Conservation (phyloP, 92 coral and sea anemone species). For the Isaurus tuberculatus region DNA sequence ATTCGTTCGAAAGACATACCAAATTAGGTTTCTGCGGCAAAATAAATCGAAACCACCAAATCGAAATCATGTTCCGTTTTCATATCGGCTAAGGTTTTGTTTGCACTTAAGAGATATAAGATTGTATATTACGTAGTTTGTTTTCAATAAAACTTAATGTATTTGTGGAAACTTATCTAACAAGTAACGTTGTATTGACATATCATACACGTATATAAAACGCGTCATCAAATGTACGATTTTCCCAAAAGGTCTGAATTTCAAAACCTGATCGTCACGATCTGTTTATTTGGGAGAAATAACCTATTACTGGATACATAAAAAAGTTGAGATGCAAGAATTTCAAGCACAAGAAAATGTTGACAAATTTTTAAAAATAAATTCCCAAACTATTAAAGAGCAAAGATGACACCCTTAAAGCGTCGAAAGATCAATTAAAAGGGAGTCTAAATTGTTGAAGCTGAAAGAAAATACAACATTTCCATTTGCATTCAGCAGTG, state of each 20-base stretch:
- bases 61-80: too few relatives aligned
- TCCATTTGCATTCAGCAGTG: not conserved
- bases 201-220: too few relatives aligned
- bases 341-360: not conserved
- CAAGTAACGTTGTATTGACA: too few relatives aligned
- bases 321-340: not conserved
- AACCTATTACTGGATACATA: not conserved
- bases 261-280: too few relatives aligned
- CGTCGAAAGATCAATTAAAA: not conserved
- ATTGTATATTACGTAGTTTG: too few relatives aligned
- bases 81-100: too few relatives aligned
- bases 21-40: not conserved
- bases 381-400: not conserved
- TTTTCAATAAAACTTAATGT: too few relatives aligned
- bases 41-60: too few relatives aligned
- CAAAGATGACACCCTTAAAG: not conserved
- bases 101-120: too few relatives aligned
- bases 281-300: not conserved
- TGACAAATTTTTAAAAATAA: not conserved
- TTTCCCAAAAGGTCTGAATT: not conserved
- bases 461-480: not conserved
- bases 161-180: too few relatives aligned
- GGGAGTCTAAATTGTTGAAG: not conserved
- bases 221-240: not conserved
- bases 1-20: not conserved